Evolutionary conservation across 2,797 vertebrate species (phyloP), one percentile per base, ranked within the genome.

Genomic region (Gymnodraco acuticeps): DNA sequence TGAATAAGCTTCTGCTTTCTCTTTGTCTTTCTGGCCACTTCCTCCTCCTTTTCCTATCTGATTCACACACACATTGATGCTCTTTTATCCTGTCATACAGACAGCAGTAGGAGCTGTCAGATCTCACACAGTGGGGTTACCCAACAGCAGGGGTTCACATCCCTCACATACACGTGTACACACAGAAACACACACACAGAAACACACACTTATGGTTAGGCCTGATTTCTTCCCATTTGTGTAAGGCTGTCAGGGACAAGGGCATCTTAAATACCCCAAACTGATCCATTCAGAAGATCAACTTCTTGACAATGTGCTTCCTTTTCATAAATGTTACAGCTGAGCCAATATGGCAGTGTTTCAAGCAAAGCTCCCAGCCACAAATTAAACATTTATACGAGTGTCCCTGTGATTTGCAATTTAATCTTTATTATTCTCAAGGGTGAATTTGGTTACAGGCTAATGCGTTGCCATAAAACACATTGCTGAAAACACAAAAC

Each of bases 51-150:
- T 78, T 77, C 70, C 73, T 63, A 65, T 89, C 80, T 77, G 75
- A 78, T 62, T 69, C 73, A 64, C 70, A 64, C 74, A 78, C 79
- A 87, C 70, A 71, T 10, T 72, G 58, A 70, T 27, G 1, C 15
- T 54, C 78, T 77, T 87, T 87, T 68, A 85, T 91, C 77, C 71
- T 48, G 47, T 79, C 56, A 75, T 62, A 70, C 48, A 84, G 77
- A 80, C 78, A 48, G 65, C 89, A 84, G 76, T 81, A 77, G 87
- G 89, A 89, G 88, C 84, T 88, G 87, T 92, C 91, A 90, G 80
- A 86, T 81, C 68, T 86, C 81, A 84, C 87, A 78, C 86, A 81
- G 82, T 77, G 87, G 84, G 88, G 83, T 82, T 82, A 83, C 80
- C 31, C 65, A 77, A 64, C 73, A 73, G 75, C 74, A 70, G 84